A percentile compares a stretch with the other conserved stretches of the same genome.
Conservation (phyloP, 2,797 vertebrate genomes). For the Gymnoscopelus braueri region DNA sequence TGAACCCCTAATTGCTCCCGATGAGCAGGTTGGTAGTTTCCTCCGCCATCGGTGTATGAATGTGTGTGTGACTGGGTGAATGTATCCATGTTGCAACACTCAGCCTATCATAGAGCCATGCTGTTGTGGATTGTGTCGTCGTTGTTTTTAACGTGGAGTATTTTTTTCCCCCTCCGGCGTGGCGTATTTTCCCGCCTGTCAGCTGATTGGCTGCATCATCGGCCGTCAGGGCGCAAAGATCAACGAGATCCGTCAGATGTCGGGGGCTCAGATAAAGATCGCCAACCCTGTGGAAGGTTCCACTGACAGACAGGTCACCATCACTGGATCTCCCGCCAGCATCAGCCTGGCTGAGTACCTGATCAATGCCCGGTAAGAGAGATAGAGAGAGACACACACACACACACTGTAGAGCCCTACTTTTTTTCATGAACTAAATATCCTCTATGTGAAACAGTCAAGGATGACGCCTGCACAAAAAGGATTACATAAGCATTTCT, state of each 20-base stretch:
- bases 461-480: too few species aligned
- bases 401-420: too few species aligned
- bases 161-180: background rate
- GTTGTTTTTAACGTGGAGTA: background rate
- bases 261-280: constrained; percentile 97
- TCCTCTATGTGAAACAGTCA: too few species aligned
- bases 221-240: constrained; percentile 96
- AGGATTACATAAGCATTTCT: too few species aligned
- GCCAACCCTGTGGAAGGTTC: constrained; percentile 95
- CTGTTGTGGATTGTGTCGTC: too few species aligned
- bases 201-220: constrained; percentile 97
- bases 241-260: constrained; percentile 98
- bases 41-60: too few species aligned
- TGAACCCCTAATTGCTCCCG: too few species aligned
- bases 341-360: constrained; percentile 97
- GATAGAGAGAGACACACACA: background rate
- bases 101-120: background rate
- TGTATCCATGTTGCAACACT: background rate
- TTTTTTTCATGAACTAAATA: too few species aligned
- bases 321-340: constrained; percentile 94
- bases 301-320: constrained; percentile 94
- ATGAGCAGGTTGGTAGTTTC: too few species aligned
- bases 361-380: constrained; percentile 93
- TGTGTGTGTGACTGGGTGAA: too few species aligned
- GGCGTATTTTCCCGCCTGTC: background rate